Evolutionary conservation across 2,113 vertebrate genomes (phyloP).

Genomic region (Microcebus murinus): DNA sequence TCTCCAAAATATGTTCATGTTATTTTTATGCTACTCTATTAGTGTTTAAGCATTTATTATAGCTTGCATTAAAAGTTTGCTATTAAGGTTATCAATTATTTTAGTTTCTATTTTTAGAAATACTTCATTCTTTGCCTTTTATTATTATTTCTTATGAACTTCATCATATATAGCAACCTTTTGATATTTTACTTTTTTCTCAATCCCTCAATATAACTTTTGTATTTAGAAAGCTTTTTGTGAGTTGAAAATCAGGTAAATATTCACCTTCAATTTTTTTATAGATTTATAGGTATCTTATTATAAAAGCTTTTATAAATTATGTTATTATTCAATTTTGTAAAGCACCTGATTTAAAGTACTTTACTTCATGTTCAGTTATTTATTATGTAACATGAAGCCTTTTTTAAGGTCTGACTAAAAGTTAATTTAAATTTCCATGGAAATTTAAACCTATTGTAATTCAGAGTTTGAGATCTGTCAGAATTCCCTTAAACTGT

Average conservation of each 20-base stretch:
- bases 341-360: background rate
- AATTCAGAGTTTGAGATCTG: conserved; percentile 55
- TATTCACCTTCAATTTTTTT: background rate
- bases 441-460: conserved; percentile 50
- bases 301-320: background rate
- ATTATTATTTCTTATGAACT: background rate
- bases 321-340: background rate
- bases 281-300: background rate
- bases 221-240: background rate
- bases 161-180: background rate
- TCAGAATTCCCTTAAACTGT: conserved; percentile 65
- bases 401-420: conserved; percentile 49
- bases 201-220: background rate
- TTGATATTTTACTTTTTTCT: background rate
- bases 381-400: conserved; percentile 36
- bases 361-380: background rate
- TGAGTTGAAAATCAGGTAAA: background rate
- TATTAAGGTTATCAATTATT: background rate
- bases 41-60: background rate
- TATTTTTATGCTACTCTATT: background rate
- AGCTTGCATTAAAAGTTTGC: background rate
- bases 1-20: background rate
- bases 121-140: background rate
- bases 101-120: background rate
- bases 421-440: conserved; percentile 59